These are phyloP conservation scores for Prostheceraeus crozeri DNA, from an alignment of 2,888 invertebrate genomes.

Conservation along the genomic window DNA sequence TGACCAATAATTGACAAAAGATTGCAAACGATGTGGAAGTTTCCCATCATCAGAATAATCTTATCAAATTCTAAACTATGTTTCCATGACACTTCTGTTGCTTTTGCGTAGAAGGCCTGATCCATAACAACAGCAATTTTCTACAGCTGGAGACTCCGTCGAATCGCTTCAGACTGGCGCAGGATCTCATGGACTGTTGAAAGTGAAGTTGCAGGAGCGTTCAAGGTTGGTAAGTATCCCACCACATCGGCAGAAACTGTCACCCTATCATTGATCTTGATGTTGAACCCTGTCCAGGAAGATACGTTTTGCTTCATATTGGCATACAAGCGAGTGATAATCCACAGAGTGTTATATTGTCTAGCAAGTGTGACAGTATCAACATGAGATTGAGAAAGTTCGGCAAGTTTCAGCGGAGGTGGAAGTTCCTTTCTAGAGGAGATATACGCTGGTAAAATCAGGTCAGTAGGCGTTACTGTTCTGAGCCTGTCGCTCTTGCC, in stretches of 20 bases:
- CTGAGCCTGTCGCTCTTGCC: no score
- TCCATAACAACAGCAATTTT: constrained; percentile 40
- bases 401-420: no score
- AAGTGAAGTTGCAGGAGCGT: constrained; percentile 40
- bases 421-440: no score
- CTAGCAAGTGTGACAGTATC: no score
- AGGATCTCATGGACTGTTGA: constrained; percentile 40
- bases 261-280: constrained; percentile 24
- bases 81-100: constrained; percentile 38
- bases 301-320: no score
- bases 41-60: constrained; percentile 38
- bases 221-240: constrained; percentile 40
- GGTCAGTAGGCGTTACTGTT: no score
- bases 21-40: constrained; percentile 39
- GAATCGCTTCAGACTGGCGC: constrained; percentile 37
- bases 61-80: constrained; percentile 29
- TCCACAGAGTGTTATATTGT: no score
- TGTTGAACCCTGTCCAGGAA: constrained; percentile 42
- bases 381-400: no score
- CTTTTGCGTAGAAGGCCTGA: constrained; percentile 42
- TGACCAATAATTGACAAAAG: constrained; percentile 40
- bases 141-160: constrained; percentile 32
- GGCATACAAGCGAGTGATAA: no score
- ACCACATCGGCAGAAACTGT: constrained; percentile 34
- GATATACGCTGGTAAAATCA: no score